phyloP scores from a whole-genome alignment of 1,140 invertebrate species.

The Drosophila navojoa region DNA sequence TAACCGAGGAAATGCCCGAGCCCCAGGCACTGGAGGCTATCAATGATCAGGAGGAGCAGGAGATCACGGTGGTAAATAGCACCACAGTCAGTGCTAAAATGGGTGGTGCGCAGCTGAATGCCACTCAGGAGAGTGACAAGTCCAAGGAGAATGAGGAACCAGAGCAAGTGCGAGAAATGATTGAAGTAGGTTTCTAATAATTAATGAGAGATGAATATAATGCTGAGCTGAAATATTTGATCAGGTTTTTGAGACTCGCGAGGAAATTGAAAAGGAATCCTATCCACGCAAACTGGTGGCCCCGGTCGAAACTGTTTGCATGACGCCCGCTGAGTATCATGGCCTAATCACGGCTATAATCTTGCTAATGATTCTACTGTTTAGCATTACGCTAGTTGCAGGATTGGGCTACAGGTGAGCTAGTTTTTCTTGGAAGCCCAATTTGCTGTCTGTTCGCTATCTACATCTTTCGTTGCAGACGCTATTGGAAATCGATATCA shows the following conservation, averaged over 20 bases:
- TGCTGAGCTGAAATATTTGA: conserved; percentile 71
- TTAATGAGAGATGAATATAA: background rate
- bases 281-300: conserved; percentile 85
- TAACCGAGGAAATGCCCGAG: conserved; percentile 72
- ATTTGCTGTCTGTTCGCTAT: background rate
- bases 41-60: conserved; percentile 26
- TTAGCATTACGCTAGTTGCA: conserved; percentile 87
- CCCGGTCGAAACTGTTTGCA: conserved; percentile 88
- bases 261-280: conserved; percentile 88
- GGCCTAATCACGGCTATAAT: conserved; percentile 89
- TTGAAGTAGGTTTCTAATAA: conserved; percentile 86
- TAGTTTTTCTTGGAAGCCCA: background rate
- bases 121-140: conserved; percentile 58
- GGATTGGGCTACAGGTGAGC: conserved; percentile 88
- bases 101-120: conserved; percentile 58
- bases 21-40: conserved; percentile 51
- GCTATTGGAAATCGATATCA: conserved; percentile 88
- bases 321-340: conserved; percentile 90
- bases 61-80: conserved; percentile 68
- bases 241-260: conserved; percentile 87
- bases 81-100: conserved; percentile 72
- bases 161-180: conserved; percentile 93
- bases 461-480: conserved; percentile 72
- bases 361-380: conserved; percentile 88
- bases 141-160: conserved; percentile 84